Base-by-base conservation (phyloP, 2,888 invertebrate species). In the Lepas anatifera region DNA sequence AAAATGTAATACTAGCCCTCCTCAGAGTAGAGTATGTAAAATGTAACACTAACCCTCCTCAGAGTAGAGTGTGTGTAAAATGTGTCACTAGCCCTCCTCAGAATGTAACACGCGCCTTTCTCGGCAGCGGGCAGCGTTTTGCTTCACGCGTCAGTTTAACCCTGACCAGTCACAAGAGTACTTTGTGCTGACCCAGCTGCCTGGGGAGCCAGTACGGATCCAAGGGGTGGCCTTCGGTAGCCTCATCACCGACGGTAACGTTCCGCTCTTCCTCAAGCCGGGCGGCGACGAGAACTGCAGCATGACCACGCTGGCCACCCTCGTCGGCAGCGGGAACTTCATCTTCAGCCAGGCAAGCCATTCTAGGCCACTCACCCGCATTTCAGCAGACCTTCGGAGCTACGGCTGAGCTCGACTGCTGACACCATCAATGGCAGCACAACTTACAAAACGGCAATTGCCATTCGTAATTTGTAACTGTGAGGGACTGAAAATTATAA, bases 61-160 rank as follows among this genome's bases (percentile, higher is more conserved):
- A n/a, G n/a, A n/a, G n/a, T n/a, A n/a, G n/a, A n/a, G n/a, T n/a
- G n/a, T n/a, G n/a, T n/a, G n/a, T n/a, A n/a, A n/a, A n/a, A 46
- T 13, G 43, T 46, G 43, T 16, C 18, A 46, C 43, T 22, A 18
- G 43, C 13, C 43, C 43, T 46, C n/a, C n/a, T n/a, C n/a, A n/a
- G 10, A 7, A 13, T 46, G 10, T 46, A 43, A 18, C 43, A 43
- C 43, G 43, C 43, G 43, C 43, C 43, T 25, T 11, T 3, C 29
- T 18, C 32, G n/a, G 18, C 52, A 58, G 52, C 52, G 52, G 3
- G 27, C 18, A 32, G 52, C 52, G 8, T n/a, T 35, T 39, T 64
- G 64, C 64, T 64, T 22, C 39, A 64, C 64, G n/a, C 18, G 6
- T 16, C 64, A 64, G 37, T 64, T 64, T 39, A 64, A 64, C 64